Evolutionary conservation across 2,888 invertebrate species (phyloP).

Genomic region (Cyclophora albipunctata): DNA sequence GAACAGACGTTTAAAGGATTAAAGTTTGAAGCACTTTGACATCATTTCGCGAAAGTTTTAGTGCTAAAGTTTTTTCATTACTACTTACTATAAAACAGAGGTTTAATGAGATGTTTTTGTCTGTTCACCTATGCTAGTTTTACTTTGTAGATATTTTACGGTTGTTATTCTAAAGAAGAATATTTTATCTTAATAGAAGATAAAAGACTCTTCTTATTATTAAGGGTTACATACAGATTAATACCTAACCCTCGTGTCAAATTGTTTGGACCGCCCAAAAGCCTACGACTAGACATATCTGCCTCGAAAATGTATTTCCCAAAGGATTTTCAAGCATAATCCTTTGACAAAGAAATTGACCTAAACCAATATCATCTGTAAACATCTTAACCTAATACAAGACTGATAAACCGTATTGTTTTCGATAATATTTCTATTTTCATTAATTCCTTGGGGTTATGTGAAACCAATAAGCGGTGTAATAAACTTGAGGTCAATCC

Average conservation of each 20-base stretch:
- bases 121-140: conserved; percentile 3
- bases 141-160: neutral
- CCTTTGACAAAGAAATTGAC: too few species aligned
- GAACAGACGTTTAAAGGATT: conserved; percentile 1
- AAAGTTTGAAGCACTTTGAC: conserved; percentile 3
- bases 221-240: too few species aligned
- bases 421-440: conserved; percentile 21
- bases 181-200: conserved; percentile 1
- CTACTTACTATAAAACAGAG: neutral
- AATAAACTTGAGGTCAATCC: conserved; percentile 44
- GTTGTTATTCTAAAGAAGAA: too few species aligned
- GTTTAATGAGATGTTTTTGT: conserved; percentile 7
- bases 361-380: too few species aligned
- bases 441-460: conserved; percentile 37
- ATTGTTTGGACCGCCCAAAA: too few species aligned
- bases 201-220: too few species aligned
- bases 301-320: too few species aligned
- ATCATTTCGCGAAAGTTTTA: conserved; percentile 5
- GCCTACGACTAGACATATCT: too few species aligned
- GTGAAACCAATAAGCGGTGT: conserved; percentile 43
- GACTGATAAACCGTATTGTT: conserved; percentile 1
- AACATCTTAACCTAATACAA: conserved; percentile 1
- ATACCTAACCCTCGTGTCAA: neutral
- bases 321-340: too few species aligned
- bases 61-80: conserved; percentile 13